Conservation (phyloP, 1,140 invertebrate species). For the Triops cancriformis region DNA sequence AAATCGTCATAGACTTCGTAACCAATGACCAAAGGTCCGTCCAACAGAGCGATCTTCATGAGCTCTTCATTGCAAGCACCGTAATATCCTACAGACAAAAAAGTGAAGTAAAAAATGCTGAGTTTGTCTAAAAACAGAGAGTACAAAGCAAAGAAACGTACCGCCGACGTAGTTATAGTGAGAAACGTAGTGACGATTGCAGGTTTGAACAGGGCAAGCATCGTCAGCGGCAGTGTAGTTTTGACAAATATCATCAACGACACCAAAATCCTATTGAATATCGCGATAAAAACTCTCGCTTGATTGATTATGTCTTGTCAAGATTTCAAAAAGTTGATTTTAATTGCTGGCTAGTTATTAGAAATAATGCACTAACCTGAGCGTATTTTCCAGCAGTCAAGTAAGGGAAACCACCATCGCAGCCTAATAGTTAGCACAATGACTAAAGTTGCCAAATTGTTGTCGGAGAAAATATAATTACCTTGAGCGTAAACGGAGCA, state of each 20-base stretch:
- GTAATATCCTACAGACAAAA: constrained; percentile 33
- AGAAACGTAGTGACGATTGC: constrained; percentile 41
- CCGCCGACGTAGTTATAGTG: constrained; percentile 45
- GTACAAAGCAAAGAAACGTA: no score
- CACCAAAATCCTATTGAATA: constrained; percentile 42
- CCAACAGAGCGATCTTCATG: constrained; percentile 44
- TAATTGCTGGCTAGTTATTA: no score
- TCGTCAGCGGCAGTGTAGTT: constrained; percentile 42
- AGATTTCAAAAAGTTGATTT: no score
- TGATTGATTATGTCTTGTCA: no score
- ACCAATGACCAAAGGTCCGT: constrained; percentile 46
- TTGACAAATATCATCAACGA: constrained; percentile 44
- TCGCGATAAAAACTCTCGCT: no score
- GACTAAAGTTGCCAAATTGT: no score
- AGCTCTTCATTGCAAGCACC: constrained; percentile 45
- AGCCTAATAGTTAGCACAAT: constrained; percentile 32
- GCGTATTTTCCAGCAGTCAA: constrained; percentile 44
- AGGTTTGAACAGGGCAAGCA: constrained; percentile 35
- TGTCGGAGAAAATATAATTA: not conserved
- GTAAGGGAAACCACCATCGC: constrained; percentile 48
- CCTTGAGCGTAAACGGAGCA: constrained; percentile 45
- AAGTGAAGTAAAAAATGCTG: not conserved
- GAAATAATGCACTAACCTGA: constrained; percentile 28
- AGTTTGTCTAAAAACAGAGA: no score
- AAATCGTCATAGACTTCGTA: constrained; percentile 47